Percentiles rank a stretch among this genome's conserved stretches.
These are phyloP conservation scores for Drosophila paramelanica DNA, from an alignment of 2,888 invertebrate genomes.

Conservation along the genomic window DNA sequence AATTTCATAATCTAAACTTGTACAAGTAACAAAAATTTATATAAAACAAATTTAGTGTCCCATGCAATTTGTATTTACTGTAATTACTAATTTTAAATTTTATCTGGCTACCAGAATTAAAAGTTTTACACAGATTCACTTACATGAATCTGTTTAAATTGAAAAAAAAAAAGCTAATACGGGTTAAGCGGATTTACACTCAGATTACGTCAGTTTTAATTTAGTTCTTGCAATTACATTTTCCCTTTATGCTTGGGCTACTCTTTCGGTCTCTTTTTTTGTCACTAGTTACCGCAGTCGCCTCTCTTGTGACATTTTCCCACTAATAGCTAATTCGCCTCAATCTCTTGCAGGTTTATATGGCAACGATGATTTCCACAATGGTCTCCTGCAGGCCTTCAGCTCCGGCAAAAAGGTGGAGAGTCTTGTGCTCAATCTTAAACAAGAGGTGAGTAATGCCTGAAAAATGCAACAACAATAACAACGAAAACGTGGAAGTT, in stretches of 20 bases:
- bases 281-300: not conserved
- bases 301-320: not conserved
- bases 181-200: not conserved
- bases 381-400: slow-evolving; percentile 93
- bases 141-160: not conserved
- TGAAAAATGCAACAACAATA: not conserved
- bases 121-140: not conserved
- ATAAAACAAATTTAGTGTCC: too few relatives aligned
- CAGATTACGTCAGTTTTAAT: not conserved
- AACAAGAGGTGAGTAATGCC: slow-evolving; percentile 89
- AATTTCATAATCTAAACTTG: not conserved
- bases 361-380: slow-evolving; percentile 97
- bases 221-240: not conserved
- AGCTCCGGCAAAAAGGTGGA: slow-evolving; percentile 93
- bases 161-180: not conserved
- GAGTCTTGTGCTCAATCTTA: slow-evolving; percentile 91
- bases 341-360: slow-evolving; percentile 87
- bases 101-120: not conserved
- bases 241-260: not conserved
- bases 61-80: too few relatives aligned
- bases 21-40: too few relatives aligned
- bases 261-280: not conserved
- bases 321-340: not conserved
- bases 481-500: slow-evolving; percentile 10
- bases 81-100: too few relatives aligned